A percentile compares a stretch with the other conserved stretches of the same genome.
Evolutionary conservation across 2,888 invertebrate genomes (phyloP).

Genomic region (Drosophila diplacantha): DNA sequence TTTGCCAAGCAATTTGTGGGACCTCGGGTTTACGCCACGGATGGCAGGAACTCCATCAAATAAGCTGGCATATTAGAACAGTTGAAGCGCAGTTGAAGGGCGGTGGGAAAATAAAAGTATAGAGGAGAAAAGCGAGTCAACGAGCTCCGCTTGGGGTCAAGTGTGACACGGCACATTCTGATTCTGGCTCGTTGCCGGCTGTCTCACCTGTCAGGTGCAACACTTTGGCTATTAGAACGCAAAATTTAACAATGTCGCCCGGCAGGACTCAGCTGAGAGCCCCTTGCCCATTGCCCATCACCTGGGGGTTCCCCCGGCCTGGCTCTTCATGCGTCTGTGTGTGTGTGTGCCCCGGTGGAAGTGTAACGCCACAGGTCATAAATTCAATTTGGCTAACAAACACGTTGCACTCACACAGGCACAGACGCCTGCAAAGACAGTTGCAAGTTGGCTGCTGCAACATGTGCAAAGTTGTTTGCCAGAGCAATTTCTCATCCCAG

Average conservation of each 20-base stretch:
- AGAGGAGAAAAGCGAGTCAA: conserved; percentile 24
- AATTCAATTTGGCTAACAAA: conserved; percentile 71
- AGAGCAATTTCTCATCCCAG: conserved; percentile 41
- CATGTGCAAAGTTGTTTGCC: conserved; percentile 52
- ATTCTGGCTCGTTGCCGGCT: conserved; percentile 43
- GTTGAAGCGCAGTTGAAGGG: conserved; percentile 4
- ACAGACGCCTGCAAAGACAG: conserved; percentile 13
- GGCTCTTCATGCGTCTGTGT: conserved; percentile 4
- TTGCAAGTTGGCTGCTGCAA: conserved; percentile 33
- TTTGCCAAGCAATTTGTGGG: conserved; percentile 15
- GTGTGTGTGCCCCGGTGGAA: conserved; percentile 19
- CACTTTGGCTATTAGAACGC: conserved; percentile 65
- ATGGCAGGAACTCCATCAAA: conserved; percentile 24
- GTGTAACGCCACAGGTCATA: conserved; percentile 69
- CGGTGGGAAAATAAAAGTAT: background rate
- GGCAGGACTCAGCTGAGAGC: conserved; percentile 27
- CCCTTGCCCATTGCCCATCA: conserved; percentile 5
- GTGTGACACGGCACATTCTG: conserved; percentile 43
- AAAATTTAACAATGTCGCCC: conserved; percentile 67
- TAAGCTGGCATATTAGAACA: conserved; percentile 39
- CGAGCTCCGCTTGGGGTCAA: conserved; percentile 46
- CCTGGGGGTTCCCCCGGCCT: conserved; percentile 13
- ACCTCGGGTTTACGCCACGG: background rate
- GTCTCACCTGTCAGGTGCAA: conserved; percentile 43
- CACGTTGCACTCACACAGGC: conserved; percentile 38